These are phyloP conservation scores for Laupala kohalensis DNA, from an alignment of 1,140 invertebrate genomes.

Conservation along the genomic window DNA sequence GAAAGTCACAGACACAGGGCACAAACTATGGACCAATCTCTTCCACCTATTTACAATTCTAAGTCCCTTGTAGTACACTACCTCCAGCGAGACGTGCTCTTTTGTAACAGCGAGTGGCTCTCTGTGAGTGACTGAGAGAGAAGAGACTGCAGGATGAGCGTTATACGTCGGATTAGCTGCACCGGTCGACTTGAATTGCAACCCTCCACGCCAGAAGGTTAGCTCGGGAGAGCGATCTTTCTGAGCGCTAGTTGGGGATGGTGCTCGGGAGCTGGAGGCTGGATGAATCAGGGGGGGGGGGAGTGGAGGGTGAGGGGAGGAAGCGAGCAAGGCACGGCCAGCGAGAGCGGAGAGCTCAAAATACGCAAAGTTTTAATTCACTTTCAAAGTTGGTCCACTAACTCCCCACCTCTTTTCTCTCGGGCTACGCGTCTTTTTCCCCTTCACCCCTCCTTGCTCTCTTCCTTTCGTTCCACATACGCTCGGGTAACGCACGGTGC, in stretches of 20 bases:
- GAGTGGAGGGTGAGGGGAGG: neutral
- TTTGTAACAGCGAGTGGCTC: no score
- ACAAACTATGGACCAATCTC: no score
- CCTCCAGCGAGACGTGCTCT: no score
- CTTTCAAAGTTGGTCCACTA: slow-evolving; percentile 11
- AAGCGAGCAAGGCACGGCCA: neutral
- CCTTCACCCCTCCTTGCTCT: no score
- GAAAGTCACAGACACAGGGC: no score
- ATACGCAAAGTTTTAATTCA: slow-evolving; percentile 11
- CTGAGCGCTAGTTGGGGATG: neutral
- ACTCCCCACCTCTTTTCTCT: neutral
- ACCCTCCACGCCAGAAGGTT: neutral
- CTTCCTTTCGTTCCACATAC: no score
- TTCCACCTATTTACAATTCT: no score
- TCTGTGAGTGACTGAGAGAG: neutral
- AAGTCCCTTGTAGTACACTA: no score
- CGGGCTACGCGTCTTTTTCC: no score
- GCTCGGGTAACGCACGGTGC: no score
- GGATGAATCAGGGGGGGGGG: neutral
- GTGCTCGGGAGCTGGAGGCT: neutral
- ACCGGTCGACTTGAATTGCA: neutral
- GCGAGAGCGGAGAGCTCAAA: neutral
- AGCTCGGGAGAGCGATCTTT: neutral
- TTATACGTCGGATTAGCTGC: neutral
- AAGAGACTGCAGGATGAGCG: neutral